Conservation (phyloP, 30 jellyfish, hydroid and myxozoan genomes). For the Aurelia sp. region DNA sequence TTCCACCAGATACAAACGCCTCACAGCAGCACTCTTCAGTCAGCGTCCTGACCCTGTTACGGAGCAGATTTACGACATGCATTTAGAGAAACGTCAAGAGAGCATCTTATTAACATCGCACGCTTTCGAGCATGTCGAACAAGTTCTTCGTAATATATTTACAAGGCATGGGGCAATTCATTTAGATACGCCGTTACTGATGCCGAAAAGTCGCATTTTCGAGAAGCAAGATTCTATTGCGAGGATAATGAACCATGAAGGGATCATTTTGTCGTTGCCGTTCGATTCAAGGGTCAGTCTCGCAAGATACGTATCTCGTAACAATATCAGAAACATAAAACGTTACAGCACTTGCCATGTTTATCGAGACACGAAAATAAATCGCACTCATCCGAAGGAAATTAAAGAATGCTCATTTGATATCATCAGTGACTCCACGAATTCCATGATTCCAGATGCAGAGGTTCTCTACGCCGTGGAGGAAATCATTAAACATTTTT, state of each 20-base stretch:
- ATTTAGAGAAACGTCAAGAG: slow-evolving; percentile 72
- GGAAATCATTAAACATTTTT: slow-evolving; percentile 75
- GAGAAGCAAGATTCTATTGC: slow-evolving; percentile 71
- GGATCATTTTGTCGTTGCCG: slow-evolving; percentile 85
- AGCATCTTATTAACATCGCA: slow-evolving; percentile 43
- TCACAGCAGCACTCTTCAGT: slow-evolving; percentile 80
- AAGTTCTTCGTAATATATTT: slow-evolving; percentile 47
- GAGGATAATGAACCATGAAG: slow-evolving; percentile 85
- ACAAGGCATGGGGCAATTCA: slow-evolving; percentile 83
- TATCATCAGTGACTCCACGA: slow-evolving; percentile 66
- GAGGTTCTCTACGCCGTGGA: slow-evolving; percentile 80
- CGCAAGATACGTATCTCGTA: slow-evolving; percentile 88
- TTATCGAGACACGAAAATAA: slow-evolving; percentile 69
- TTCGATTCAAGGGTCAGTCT: slow-evolving; percentile 90
- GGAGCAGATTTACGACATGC: slow-evolving; percentile 83
- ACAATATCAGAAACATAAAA: slow-evolving; percentile 61
- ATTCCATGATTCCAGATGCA: slow-evolving; percentile 78
- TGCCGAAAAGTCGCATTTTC: slow-evolving; percentile 76
- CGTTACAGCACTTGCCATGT: slow-evolving; percentile 79
- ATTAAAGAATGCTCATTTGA: slow-evolving; percentile 93
- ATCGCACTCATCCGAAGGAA: slow-evolving; percentile 90
- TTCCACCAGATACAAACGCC: slow-evolving; percentile 84
- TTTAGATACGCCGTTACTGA: slow-evolving; percentile 77
- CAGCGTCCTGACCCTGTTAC: slow-evolving; percentile 84
- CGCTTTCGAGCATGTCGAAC: slow-evolving; percentile 78